Evolutionary conservation across 2,888 invertebrate genomes (phyloP).

Genomic region (Ormyrus nitidulus): DNA sequence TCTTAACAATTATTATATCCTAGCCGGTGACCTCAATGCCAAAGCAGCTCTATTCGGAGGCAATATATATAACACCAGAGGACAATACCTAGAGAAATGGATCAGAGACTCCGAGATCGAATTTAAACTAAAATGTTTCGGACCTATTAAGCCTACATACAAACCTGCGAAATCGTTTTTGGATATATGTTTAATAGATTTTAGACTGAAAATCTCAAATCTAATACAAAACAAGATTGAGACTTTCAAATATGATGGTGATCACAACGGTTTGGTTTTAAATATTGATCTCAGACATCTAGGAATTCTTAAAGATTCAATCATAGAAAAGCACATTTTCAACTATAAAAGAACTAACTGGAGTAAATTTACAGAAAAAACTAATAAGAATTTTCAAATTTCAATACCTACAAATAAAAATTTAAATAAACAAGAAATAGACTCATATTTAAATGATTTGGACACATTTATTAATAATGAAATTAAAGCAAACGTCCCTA

Average conservation of each 20-base stretch:
- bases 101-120: neutral
- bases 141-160: neutral
- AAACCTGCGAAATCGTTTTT: slow-evolving; percentile 16
- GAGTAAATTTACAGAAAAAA: slow-evolving; percentile 3
- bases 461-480: neutral
- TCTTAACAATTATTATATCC: slow-evolving; percentile 22
- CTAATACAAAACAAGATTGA: neutral
- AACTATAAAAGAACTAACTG: slow-evolving; percentile 34
- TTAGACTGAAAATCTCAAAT: slow-evolving; percentile 1
- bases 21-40: slow-evolving; percentile 34
- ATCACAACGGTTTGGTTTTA: slow-evolving; percentile 16
- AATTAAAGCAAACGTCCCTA: slow-evolving; percentile 1
- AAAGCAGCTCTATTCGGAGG: neutral
- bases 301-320: neutral
- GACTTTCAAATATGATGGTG: neutral
- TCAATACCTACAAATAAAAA: slow-evolving; percentile 1
- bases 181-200: slow-evolving; percentile 16
- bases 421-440: slow-evolving; percentile 5
- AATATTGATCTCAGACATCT: neutral
- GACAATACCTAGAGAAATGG: slow-evolving; percentile 3
- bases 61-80: neutral
- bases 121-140: neutral
- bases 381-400: neutral
- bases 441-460: neutral
- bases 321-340: neutral